Percentiles rank a stretch among this genome's conserved stretches.
Conservation (phyloP, 2,888 invertebrate species). For the Epirrita christyi region DNA sequence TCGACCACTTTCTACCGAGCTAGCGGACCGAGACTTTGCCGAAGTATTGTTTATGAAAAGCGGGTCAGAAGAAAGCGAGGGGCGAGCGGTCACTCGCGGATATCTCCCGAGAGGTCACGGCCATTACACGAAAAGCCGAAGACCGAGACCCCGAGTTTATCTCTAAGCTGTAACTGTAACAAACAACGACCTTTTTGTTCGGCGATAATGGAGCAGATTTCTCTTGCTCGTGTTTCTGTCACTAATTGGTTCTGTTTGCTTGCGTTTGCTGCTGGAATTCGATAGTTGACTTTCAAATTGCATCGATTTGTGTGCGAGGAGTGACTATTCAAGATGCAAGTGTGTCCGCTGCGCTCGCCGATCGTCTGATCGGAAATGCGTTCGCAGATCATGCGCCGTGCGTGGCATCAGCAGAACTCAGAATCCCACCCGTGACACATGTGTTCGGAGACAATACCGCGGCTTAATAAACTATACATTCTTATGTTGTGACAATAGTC, state of each 20-base stretch:
- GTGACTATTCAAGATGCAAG: conserved; percentile 21
- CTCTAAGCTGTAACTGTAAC: conserved; percentile 62
- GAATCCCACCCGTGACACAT: conserved; percentile 52
- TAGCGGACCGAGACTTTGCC: conserved; percentile 64
- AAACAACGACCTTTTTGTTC: conserved; percentile 57
- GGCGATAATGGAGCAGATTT: conserved; percentile 68
- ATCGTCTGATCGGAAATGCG: conserved; percentile 75
- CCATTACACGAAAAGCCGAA: conserved; percentile 66
- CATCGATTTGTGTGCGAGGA: conserved; percentile 39
- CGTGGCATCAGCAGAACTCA: conserved; percentile 39
- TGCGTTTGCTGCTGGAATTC: conserved; percentile 50
- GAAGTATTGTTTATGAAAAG: conserved; percentile 83
- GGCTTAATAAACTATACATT: conserved; percentile 18
- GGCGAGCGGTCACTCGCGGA: conserved; percentile 72
- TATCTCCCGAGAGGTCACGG: conserved; percentile 81
- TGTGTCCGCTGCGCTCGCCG: conserved; percentile 44
- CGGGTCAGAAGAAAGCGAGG: conserved; percentile 83
- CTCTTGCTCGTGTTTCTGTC: conserved; percentile 64
- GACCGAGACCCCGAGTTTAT: conserved; percentile 49
- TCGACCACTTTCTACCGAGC: conserved; percentile 77
- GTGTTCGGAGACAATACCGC: conserved; percentile 35
- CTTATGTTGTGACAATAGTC: conserved; percentile 49
- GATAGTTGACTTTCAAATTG: conserved; percentile 49
- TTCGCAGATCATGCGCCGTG: conserved; percentile 60
- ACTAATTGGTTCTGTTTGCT: conserved; percentile 59